Percentiles rank a stretch among this genome's conserved stretches.
phyloP scores from a whole-genome alignment of 2,113 vertebrate species.

The Ibidorhyncha struthersii region DNA sequence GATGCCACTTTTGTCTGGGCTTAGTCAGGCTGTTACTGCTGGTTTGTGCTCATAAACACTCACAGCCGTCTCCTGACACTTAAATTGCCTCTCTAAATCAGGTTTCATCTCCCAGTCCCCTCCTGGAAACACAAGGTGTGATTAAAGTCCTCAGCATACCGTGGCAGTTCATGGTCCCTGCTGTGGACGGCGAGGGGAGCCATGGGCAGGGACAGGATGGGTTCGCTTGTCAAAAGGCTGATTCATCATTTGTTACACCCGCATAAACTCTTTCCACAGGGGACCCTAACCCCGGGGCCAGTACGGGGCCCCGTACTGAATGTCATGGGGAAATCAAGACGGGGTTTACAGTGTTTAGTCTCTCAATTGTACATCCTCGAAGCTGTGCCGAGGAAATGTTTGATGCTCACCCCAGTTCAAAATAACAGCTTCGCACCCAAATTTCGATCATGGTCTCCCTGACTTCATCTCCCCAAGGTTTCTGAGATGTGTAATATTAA shows the following conservation, averaged over 20 bases:
- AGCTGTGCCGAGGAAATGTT: neutral
- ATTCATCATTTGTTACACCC: neutral
- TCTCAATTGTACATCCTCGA: neutral
- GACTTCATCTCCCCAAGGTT: neutral
- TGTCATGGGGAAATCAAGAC: rapidly evolving
- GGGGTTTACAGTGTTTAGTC: neutral
- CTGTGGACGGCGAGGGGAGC: rapidly evolving
- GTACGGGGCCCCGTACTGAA: neutral
- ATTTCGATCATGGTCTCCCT: neutral
- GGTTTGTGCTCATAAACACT: neutral
- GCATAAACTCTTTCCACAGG: neutral
- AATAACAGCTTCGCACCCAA: neutral
- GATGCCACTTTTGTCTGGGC: neutral
- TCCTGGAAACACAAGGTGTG: neutral
- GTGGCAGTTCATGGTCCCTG: rapidly evolving
- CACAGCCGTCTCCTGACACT: neutral
- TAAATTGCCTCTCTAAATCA: neutral
- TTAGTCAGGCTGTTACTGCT: neutral
- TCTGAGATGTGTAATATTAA: neutral
- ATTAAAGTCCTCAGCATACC: rapidly evolving
- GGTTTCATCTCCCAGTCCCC: neutral
- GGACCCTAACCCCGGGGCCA: neutral
- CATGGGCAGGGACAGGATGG: rapidly evolving
- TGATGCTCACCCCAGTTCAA: neutral
- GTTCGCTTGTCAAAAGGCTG: neutral